These are phyloP conservation scores for Piaya cayana DNA, from an alignment of 2,113 vertebrate genomes.

Conservation along the genomic window DNA sequence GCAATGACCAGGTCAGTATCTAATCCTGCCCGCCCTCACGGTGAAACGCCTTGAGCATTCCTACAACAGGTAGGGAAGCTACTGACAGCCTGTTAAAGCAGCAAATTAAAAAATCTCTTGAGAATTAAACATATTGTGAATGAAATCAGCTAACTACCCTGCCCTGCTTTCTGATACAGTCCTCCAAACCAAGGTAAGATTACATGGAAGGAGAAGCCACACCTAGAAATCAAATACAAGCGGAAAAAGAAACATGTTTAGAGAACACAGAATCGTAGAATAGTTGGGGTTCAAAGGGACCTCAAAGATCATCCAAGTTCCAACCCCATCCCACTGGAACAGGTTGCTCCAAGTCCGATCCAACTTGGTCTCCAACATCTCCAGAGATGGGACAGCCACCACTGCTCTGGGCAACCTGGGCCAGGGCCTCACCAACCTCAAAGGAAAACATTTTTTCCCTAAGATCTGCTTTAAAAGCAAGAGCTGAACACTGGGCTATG, in stretches of 20 bases:
- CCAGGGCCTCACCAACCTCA: too few relatives aligned
- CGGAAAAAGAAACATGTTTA: fast-evolving
- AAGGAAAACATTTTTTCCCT: too few relatives aligned
- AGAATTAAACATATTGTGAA: not conserved
- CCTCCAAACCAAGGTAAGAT: not conserved
- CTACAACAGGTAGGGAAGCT: not conserved
- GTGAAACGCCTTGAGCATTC: not conserved
- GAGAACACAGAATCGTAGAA: not conserved
- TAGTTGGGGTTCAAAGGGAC: too few relatives aligned
- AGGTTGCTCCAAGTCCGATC: too few relatives aligned
- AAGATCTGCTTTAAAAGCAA: not conserved
- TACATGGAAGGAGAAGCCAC: not conserved
- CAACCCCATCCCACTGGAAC: too few relatives aligned
- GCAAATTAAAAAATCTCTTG: not conserved
- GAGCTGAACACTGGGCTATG: not conserved
- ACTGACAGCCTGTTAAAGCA: not conserved
- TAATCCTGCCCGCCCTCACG: not conserved
- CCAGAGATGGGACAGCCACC: too few relatives aligned
- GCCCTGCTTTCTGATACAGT: not conserved
- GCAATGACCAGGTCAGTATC: too few relatives aligned
- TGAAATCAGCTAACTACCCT: not conserved
- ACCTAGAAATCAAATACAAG: not conserved
- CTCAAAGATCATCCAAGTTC: too few relatives aligned
- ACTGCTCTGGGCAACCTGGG: too few relatives aligned
- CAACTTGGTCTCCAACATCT: too few relatives aligned